Evolutionary conservation across 2,888 invertebrate genomes (phyloP).

Genomic region (Tinea pellionella): DNA sequence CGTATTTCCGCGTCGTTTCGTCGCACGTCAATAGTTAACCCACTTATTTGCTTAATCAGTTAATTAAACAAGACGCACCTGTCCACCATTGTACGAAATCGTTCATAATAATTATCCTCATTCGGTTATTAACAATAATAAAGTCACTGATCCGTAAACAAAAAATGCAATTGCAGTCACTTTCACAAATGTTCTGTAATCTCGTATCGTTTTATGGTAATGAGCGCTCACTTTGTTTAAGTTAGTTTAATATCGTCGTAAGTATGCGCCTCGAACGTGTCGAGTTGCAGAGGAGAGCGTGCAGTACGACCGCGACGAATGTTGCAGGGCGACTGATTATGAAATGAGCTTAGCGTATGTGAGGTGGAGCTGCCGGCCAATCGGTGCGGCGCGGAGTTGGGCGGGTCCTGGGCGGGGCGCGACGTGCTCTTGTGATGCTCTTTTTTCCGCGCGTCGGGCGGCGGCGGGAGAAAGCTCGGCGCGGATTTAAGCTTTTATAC

Average conservation of each 20-base stretch:
- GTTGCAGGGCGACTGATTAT: slow-evolving; percentile 13
- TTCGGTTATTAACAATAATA: not conserved
- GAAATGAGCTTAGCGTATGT: slow-evolving; percentile 16
- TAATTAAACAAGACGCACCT: slow-evolving; percentile 10
- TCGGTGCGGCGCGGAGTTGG: slow-evolving; percentile 22
- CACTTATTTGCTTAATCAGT: slow-evolving; percentile 16
- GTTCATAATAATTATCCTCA: not conserved
- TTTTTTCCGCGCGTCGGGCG: slow-evolving; percentile 43
- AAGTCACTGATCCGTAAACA: not conserved
- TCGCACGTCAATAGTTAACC: slow-evolving; percentile 16
- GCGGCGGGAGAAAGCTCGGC: slow-evolving; percentile 58
- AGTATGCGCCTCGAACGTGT: not conserved
- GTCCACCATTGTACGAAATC: slow-evolving; percentile 6
- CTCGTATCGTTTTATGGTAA: not conserved
- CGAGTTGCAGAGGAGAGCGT: not conserved
- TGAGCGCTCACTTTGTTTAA: not conserved
- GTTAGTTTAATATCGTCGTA: slow-evolving; percentile 9
- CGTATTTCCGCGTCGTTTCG: slow-evolving; percentile 10
- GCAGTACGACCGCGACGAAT: slow-evolving; percentile 12
- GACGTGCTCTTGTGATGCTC: slow-evolving; percentile 40
- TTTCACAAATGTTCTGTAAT: slow-evolving; percentile 4
- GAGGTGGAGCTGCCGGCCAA: slow-evolving; percentile 33
- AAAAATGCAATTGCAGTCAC: not conserved
- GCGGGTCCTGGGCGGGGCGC: slow-evolving; percentile 34
- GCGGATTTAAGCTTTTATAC: slow-evolving; percentile 69